A percentile compares a stretch with the other conserved stretches of the same genome.
Evolutionary conservation across 2,797 vertebrate genomes (phyloP).

Genomic region (Rhadinocentrus ornatus): DNA sequence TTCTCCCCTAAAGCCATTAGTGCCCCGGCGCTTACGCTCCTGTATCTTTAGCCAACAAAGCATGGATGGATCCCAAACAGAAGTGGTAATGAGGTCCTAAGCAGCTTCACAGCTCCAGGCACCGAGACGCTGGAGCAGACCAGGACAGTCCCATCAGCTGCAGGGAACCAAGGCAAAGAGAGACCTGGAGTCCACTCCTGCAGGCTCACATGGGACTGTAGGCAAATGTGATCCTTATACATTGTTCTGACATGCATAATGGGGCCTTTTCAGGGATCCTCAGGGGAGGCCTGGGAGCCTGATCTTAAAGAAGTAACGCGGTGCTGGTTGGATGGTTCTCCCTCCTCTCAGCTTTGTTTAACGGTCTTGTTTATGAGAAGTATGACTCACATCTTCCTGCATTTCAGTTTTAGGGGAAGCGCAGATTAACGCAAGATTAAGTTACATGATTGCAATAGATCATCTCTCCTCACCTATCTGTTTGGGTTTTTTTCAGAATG

Average conservation of each 20-base stretch:
- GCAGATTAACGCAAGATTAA: slow-evolving; percentile 24
- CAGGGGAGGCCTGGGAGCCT: slow-evolving; percentile 85
- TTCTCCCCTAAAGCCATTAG: slow-evolving; percentile 84
- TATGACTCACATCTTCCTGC: slow-evolving; percentile 56
- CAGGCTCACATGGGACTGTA: slow-evolving; percentile 77
- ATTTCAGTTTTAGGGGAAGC: slow-evolving; percentile 34
- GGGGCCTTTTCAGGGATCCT: slow-evolving; percentile 83
- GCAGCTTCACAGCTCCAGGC: slow-evolving; percentile 65
- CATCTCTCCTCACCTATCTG: slow-evolving; percentile 14
- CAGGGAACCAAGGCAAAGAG: slow-evolving; percentile 65
- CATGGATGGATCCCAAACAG: slow-evolving; percentile 82
- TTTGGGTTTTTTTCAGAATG: slow-evolving; percentile 85
- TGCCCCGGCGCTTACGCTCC: slow-evolving; percentile 73
- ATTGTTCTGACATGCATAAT: slow-evolving; percentile 85
- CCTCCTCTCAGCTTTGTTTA: slow-evolving; percentile 57
- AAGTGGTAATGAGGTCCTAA: slow-evolving; percentile 79
- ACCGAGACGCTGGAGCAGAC: slow-evolving; percentile 63
- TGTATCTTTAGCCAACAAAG: slow-evolving; percentile 77
- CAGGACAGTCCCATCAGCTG: slow-evolving; percentile 53
- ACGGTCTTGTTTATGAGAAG: slow-evolving; percentile 52
- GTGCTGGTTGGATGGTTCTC: slow-evolving; percentile 60
- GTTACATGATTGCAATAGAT: slow-evolving; percentile 6
- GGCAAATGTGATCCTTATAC: slow-evolving; percentile 85
- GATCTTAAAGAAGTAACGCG: slow-evolving; percentile 83
- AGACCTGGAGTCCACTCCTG: slow-evolving; percentile 68